Conservation (phyloP, 2,888 invertebrate species). For the Microchrysa polita region DNA sequence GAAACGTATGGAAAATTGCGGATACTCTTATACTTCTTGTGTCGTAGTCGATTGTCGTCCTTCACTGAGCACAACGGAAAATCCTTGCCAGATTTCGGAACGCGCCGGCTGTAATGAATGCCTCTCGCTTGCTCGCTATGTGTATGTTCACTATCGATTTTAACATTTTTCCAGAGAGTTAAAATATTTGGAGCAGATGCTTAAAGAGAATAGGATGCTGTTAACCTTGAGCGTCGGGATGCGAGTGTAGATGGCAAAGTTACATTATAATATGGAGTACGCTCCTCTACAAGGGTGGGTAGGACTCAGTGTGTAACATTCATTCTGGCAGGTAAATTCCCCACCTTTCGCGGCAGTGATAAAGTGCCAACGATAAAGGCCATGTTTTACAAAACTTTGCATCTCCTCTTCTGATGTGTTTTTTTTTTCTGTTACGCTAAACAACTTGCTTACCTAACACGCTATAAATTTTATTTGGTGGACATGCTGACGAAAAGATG, state of each 20-base stretch:
- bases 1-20: not conserved
- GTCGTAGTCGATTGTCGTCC: too few species aligned
- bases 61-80: not conserved
- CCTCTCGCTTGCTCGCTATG: too few species aligned
- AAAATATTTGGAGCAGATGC: constrained; percentile 13
- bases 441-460: constrained; percentile 34
- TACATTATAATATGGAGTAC: too few species aligned
- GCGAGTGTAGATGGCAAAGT: constrained; percentile 4
- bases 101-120: constrained; percentile 23
- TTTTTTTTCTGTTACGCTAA: constrained; percentile 22
- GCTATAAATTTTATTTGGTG: constrained; percentile 33
- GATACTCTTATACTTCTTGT: too few species aligned
- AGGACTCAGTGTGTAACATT: not conserved
- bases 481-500: constrained; percentile 41
- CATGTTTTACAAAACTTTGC: constrained; percentile 35
- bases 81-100: not conserved
- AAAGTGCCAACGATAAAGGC: constrained; percentile 40
- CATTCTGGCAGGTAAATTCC: constrained; percentile 24
- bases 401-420: not conserved
- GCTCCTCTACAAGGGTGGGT: not conserved
- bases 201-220: constrained; percentile 3
- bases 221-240: not conserved
- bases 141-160: constrained; percentile 39
- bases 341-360: constrained; percentile 34
- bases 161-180: not conserved